Evolutionary conservation across 2,888 invertebrate genomes (phyloP).

Genomic region (Hesperia comma): DNA sequence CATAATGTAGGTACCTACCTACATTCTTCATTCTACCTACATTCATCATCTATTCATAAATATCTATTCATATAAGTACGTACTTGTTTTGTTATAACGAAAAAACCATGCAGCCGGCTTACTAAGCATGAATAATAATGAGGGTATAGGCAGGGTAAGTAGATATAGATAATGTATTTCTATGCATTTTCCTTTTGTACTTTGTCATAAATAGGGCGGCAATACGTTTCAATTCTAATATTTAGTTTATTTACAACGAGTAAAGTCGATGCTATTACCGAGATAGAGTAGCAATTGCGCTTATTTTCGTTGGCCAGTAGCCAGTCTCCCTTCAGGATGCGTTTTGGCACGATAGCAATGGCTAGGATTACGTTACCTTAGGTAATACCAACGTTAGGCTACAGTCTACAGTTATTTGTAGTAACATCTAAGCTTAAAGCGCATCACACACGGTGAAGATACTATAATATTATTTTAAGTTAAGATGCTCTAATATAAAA

Average conservation of each 20-base stretch:
- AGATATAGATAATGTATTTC: too few relatives aligned
- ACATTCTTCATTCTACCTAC: too few relatives aligned
- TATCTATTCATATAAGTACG: too few relatives aligned
- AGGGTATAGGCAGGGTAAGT: too few relatives aligned
- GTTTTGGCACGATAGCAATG: constrained; percentile 63
- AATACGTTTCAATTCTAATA: constrained; percentile 5
- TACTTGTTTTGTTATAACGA: too few relatives aligned
- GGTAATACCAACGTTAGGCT: constrained; percentile 1
- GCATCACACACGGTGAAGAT: too few relatives aligned
- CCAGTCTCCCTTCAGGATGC: constrained; percentile 63
- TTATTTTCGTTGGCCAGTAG: constrained; percentile 67
- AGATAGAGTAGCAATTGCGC: constrained; percentile 39
- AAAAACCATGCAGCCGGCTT: too few relatives aligned
- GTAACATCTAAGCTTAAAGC: constrained; percentile 5
- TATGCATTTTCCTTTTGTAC: not conserved
- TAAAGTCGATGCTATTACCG: constrained; percentile 28
- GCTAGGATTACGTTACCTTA: constrained; percentile 48
- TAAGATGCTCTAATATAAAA: too few relatives aligned
- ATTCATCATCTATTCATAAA: too few relatives aligned
- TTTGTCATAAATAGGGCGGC: not conserved
- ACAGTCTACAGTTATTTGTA: constrained; percentile 22
- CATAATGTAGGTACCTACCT: too few relatives aligned
- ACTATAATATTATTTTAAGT: too few relatives aligned
- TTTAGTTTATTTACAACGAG: constrained; percentile 14
- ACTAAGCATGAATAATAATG: too few relatives aligned